phyloP scores from a whole-genome alignment of 2,797 vertebrate species.

The Liasis olivaceus region DNA sequence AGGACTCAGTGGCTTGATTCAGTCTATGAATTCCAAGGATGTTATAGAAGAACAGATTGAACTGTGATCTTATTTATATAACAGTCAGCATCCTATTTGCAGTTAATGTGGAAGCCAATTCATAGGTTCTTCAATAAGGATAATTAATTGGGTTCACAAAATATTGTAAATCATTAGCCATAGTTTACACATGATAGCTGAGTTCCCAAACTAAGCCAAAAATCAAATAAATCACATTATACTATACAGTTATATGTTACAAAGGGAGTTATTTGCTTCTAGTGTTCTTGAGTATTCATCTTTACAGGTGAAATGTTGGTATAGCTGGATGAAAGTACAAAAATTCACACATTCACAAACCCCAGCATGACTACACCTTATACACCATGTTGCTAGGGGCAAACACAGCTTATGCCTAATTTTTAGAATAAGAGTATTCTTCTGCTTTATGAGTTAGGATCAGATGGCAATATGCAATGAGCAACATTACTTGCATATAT shows the following conservation, averaged over 20 bases:
- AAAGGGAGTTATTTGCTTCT: neutral
- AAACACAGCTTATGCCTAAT: neutral
- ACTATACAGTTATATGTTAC: neutral
- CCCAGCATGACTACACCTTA: neutral
- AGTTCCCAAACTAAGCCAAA: neutral
- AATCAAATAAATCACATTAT: neutral
- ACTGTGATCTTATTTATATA: neutral
- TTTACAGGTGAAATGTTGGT: neutral
- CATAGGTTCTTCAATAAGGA: neutral
- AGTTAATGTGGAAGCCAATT: neutral
- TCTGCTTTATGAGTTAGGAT: neutral
- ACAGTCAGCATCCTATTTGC: neutral
- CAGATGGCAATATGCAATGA: neutral
- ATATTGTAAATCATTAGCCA: neutral
- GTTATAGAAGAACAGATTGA: neutral
- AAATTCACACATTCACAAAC: neutral
- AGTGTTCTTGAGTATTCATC: neutral
- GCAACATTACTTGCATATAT: neutral
- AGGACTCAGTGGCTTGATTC: neutral
- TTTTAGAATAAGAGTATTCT: neutral
- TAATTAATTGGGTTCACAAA: neutral
- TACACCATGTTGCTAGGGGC: no score
- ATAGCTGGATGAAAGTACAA: neutral
- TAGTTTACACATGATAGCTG: neutral
- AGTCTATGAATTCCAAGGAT: neutral